Evolutionary conservation across 2,797 vertebrate genomes (phyloP), one percentile per base, ranked within the genome.

Genomic region (Acanthis flammea): DNA sequence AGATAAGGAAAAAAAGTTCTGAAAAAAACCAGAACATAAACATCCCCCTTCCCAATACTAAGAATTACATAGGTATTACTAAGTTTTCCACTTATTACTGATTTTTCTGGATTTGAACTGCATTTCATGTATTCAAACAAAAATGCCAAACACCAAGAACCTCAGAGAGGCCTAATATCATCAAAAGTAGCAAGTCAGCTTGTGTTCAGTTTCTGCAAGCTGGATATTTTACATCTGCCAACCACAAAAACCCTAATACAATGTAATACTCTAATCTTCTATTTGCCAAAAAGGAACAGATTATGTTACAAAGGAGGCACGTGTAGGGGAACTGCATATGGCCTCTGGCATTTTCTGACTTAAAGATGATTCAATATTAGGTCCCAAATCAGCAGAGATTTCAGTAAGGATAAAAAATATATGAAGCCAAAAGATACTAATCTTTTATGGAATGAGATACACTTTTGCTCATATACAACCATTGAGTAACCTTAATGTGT

Each of bases 1-100:
- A 27, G 12, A 23, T 4, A 4, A 10, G 1, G 8, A 2, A 5
- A 1, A 6, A 4, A 25, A 22, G 11, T 3, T 3, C 12, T 16
- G 7, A 4, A 1, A 8, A 50, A 50, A 68, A 35, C 6, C 6
- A 63, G 23, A 45, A 41, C 1, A 23, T 2, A n/a, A 7, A 48
- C 7, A 33, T 16, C 3, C 4, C 19, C 22, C 14, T 71, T 57
- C 17, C 7, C 25, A 41, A 9, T 15, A 53, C 12, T 24, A 17
- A 21, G 33, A 33, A 74, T 19, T 23, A 50, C 22, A 27, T 2
- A 27, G 14, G 12, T 48, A 37, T 33, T 66, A 45, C 8, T 31
- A 28, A 42, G 13, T 28, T 77, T 77, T 74, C 18, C 42, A 12
- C 30, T 68, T 35, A 75, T 7, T 27, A 16, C 10, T 50, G 30